These are phyloP conservation scores for Rhyacophila brunnea DNA, from an alignment of 1,140 invertebrate species.

Conservation along the genomic window DNA sequence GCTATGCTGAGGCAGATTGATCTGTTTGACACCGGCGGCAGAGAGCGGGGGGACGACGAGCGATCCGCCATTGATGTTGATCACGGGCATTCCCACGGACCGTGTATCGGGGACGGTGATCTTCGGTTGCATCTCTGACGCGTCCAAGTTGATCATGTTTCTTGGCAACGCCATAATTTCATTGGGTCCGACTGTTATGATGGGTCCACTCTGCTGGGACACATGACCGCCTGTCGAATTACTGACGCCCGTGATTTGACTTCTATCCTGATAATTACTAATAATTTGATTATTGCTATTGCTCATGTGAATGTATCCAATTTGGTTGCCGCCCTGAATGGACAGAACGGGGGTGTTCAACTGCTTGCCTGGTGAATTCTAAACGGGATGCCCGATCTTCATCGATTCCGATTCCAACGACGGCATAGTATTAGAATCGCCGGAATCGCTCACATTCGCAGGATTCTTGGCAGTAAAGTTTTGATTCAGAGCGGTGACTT, in stretches of 20 bases:
- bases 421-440: slow-evolving; percentile 20
- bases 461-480: slow-evolving; percentile 23
- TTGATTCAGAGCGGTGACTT: slow-evolving; percentile 2
- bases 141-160: slow-evolving; percentile 9
- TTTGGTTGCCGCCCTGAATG: slow-evolving; percentile 49
- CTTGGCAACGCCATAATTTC: slow-evolving; percentile 15
- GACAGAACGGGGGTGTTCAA: slow-evolving; percentile 44
- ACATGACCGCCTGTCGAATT: slow-evolving; percentile 12
- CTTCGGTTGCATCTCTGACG: slow-evolving; percentile 17
- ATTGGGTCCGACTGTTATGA: slow-evolving; percentile 25
- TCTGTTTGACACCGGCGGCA: slow-evolving; percentile 24
- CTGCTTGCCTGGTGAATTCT: slow-evolving; percentile 11
- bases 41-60: slow-evolving; percentile 15
- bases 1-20: slow-evolving; percentile 31
- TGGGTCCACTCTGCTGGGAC: slow-evolving; percentile 22
- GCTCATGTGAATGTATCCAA: slow-evolving; percentile 53
- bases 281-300: slow-evolving; percentile 49
- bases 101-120: slow-evolving; percentile 12
- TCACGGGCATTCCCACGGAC: slow-evolving; percentile 6
- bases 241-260: slow-evolving; percentile 33
- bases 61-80: slow-evolving; percentile 17
- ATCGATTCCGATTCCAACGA: slow-evolving; percentile 14
- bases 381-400: slow-evolving; percentile 5
- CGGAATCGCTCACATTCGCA: slow-evolving; percentile 3
- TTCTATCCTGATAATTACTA: slow-evolving; percentile 47